Base-by-base conservation (phyloP, 2,888 invertebrate genomes). In the Melangyna quadrimaculata region DNA sequence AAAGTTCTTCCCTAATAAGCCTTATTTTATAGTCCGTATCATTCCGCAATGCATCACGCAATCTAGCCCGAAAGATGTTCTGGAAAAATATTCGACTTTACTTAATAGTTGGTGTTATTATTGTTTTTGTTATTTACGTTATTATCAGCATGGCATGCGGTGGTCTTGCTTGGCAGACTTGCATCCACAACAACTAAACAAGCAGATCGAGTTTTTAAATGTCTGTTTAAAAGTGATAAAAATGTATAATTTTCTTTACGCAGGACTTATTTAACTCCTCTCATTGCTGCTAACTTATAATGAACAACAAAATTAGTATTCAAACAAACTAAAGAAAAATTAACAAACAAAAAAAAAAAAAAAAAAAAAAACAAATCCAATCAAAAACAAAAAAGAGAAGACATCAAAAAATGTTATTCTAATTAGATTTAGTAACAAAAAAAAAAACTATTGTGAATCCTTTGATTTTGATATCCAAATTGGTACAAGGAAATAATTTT, bases 41-140 rank as follows among this genome's bases (percentile, higher is more conserved):
- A 83, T 98, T 98, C 93, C 95, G 96, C 89, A 95, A 95, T 89
- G 96, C 96, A 5, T 97, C 98, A 88, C 94, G 97, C 89, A 97
- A 96, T 87, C 92, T 98, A 83, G 97, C 97, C 40, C 94, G 97
- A 48, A 95, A 97, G 17, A 94, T 98, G 92, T 98, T 97, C 92
- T 98, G 98, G 98, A 98, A 98, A 92, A 98, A 97, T 90, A 94
- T 98, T 17, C 98, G 98, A 92, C 94, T 98, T 90, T 97, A 97
- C 89, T 95, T 97, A 87, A 89, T 94, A 87, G 93, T 95, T 88
- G 95, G 93, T 24, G 91, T 93, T 5, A 93, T 95, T 70, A 92
- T 96, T 61, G 93, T 95, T 87, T 95, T 95, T 88, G 94, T 96
- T 32, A 92, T 97, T 27, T 98, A 98, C 92, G 94, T 98, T 84